phyloP scores from a whole-genome alignment of 2,797 vertebrate genomes.

The Myotis daubentonii region DNA sequence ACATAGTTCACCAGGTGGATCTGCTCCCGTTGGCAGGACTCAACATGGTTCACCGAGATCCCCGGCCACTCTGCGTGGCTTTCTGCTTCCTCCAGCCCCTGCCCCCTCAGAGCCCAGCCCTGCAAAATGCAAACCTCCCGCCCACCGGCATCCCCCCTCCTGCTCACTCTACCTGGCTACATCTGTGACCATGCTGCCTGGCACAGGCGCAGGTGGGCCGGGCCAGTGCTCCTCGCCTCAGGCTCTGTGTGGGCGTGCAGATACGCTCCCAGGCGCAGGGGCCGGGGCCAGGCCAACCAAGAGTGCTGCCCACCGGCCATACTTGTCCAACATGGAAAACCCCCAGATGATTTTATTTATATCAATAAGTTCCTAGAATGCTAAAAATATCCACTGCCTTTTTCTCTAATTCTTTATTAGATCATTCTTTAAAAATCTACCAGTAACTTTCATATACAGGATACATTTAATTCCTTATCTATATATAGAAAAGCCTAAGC shows the following conservation, averaged over 20 bases:
- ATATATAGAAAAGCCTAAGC: too few species aligned
- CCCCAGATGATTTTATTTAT: background rate
- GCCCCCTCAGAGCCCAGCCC: slow-evolving; percentile 80
- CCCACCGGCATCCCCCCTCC: too few species aligned
- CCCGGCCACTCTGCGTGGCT: slow-evolving; percentile 78
- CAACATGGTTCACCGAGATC: slow-evolving; percentile 91
- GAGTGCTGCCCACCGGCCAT: too few species aligned
- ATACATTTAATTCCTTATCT: background rate
- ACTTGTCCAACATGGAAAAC: too few species aligned
- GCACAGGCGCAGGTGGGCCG: too few species aligned
- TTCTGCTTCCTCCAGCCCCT: slow-evolving; percentile 82
- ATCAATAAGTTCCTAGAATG: background rate
- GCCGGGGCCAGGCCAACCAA: too few species aligned
- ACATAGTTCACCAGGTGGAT: slow-evolving; percentile 95
- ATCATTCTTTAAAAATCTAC: background rate
- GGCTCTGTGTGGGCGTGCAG: too few species aligned
- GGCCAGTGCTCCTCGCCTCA: too few species aligned
- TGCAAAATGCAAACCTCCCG: slow-evolving; percentile 80
- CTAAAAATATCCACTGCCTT: background rate
- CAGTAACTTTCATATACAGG: background rate
- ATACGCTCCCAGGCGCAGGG: too few species aligned
- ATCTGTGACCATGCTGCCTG: too few species aligned
- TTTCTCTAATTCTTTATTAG: background rate
- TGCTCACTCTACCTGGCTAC: too few species aligned
- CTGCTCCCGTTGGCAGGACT: slow-evolving; percentile 96